Conservation (phyloP, 2,888 invertebrate species). For the Luperina nickerlii region DNA sequence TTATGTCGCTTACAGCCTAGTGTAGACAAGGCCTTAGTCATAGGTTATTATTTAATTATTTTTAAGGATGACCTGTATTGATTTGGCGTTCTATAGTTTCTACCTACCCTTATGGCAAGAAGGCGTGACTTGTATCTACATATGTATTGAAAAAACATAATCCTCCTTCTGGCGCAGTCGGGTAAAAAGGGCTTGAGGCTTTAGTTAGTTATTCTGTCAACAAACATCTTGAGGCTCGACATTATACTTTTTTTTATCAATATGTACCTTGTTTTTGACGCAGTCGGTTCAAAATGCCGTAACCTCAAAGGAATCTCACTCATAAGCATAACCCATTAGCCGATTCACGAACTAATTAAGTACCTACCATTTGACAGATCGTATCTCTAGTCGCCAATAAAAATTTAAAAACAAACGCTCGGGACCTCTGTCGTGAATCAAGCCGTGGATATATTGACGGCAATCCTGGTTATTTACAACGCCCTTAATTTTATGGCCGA, state of each 20-base stretch:
- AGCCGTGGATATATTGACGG: constrained; percentile 78
- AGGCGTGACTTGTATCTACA: neutral
- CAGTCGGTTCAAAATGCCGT: neutral
- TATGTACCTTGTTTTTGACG: too few species aligned
- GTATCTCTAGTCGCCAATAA: constrained; percentile 67
- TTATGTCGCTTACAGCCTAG: neutral
- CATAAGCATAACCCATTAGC: constrained; percentile 44
- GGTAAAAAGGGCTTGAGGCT: neutral
- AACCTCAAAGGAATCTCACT: constrained; percentile 20
- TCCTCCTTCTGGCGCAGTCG: too few species aligned
- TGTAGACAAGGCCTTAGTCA: neutral
- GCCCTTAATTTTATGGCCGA: constrained; percentile 66
- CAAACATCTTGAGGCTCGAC: neutral
- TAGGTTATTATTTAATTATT: neutral
- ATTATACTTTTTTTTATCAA: too few species aligned
- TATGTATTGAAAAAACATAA: neutral
- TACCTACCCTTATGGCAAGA: neutral
- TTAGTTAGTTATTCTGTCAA: neutral
- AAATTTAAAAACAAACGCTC: constrained; percentile 64
- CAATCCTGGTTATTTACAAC: constrained; percentile 80
- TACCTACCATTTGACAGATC: constrained; percentile 63
- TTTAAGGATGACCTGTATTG: neutral
- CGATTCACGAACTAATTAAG: constrained; percentile 57
- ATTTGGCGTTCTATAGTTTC: neutral
- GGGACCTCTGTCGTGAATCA: constrained; percentile 70